Base-by-base conservation (phyloP, 2,113 vertebrate genomes). In the Hyperopisus bebe region DNA sequence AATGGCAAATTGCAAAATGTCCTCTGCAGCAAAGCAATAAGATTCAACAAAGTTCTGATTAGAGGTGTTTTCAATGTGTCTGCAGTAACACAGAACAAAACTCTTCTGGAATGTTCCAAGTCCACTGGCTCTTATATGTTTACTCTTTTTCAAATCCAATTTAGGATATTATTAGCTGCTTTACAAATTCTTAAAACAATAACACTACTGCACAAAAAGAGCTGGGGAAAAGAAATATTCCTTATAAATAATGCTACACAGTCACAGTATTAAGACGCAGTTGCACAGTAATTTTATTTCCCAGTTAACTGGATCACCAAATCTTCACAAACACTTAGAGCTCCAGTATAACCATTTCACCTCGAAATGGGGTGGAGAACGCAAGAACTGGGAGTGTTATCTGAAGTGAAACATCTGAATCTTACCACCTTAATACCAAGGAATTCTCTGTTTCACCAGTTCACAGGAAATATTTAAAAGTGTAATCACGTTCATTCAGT, bases 161-260 rank as follows among this genome's bases (percentile, higher is more conserved):
- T 80, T 39, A 42, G 31, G 35, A 47, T n/a, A 11, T n/a, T 83
- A 83, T 19, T 80, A 84, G 42, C 9, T 24, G 39, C 44, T 47
- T 24, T 95, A 95, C 95, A 95, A 93, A 91, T 94, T 94, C 94
- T 93, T 92, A 94, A 95, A 93, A 93, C 89, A 95, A 96, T 95
- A 96, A 95, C 94, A 96, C 95, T 82, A 44, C 35, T 44, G 42
- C 35, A 82, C 11, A 35, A 13, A 17, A 31, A 74, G 1, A 39
- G 27, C 42, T 3, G 35, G 82, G 19, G 82, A n/a, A 66, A 27
- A 83, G 21, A 3, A 47, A 47, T 84, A n/a, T 47, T 51, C 85
- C 15, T 17, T 86, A 86, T 35, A 51, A 46, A 86, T 86, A 86
- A 50, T 6, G 48, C 48, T 46, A 51, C 47, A 47, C 21, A 86